Conservation (phyloP, 2,888 invertebrate genomes). For the Tetragonisca angustula region DNA sequence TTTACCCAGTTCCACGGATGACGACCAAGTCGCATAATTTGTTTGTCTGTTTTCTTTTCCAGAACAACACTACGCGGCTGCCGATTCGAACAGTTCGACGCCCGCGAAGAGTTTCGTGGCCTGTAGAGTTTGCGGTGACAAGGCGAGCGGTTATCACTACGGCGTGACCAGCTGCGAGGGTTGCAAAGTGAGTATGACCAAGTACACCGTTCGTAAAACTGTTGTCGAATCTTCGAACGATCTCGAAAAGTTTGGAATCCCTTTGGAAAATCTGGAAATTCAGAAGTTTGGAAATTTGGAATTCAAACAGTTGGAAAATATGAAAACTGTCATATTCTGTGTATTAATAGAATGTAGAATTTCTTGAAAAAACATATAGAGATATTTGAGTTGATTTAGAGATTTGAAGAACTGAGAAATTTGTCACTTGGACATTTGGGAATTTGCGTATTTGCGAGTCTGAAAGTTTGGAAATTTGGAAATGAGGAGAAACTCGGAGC, state of each 20-base stretch:
- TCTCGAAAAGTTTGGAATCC: no score
- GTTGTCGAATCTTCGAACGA: not conserved
- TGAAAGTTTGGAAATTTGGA: not conserved
- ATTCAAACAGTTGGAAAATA: not conserved
- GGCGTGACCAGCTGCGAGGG: constrained; percentile 99
- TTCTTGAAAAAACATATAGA: no score
- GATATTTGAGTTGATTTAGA: not conserved
- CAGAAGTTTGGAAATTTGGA: not conserved
- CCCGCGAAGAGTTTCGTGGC: constrained; percentile 95
- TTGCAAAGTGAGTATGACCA: constrained; percentile 92
- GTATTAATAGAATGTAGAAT: no score
- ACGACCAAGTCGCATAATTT: constrained; percentile 36
- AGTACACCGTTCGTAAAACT: not conserved
- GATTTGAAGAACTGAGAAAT: not conserved
- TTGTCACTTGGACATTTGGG: not conserved
- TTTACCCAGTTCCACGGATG: constrained; percentile 22
- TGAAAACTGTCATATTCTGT: not conserved
- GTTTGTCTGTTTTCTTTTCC: constrained; percentile 78
- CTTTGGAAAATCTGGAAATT: not conserved
- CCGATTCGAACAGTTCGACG: constrained; percentile 92
- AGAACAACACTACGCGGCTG: constrained; percentile 91
- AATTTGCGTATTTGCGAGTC: no score
- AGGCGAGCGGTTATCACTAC: constrained; percentile 98
- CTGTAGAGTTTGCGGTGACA: constrained; percentile 98
- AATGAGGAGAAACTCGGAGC: accelerated